Evolutionary conservation across 2,113 vertebrate species (phyloP), one percentile per base, ranked within the genome.

Genomic region (Cyprinodon variegatus): DNA sequence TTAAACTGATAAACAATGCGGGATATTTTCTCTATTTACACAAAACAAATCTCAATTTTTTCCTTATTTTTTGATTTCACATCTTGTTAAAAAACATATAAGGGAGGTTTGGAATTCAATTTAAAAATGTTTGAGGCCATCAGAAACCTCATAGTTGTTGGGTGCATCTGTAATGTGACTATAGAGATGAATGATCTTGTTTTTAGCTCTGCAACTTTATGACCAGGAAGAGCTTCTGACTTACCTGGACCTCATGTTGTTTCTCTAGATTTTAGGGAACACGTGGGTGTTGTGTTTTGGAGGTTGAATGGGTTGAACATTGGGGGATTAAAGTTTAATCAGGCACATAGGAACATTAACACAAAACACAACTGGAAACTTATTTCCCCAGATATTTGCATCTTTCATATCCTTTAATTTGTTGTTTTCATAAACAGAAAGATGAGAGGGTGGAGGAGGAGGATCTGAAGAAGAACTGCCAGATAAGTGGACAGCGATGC

Each of bases 381-480:
- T 83, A 86, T 86, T 86, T 86, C 85, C 85, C 85, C 78, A 40
- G 85, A 83, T 70, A 41, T 37, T 66, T 36, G 43, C 65, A 29
- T 36, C 53, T 57, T 41, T 81, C 77, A 73, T 72, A 81, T 78
- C 72, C 78, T 72, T 48, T 83, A 76, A 83, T 83, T 78, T 86
- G 74, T 74, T 86, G 68, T 76, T 86, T 73, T 83, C 85, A 86
- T 83, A 86, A 79, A 79, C 70, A 73, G 62, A 11, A 0, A 64
- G 72, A 39, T 14, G 59, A 59, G 29, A 43, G 57, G 39, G 65
- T 65, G 48, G 20, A 76, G 43, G 61, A 77, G 38, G 79, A 74
- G 46, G 79, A 63, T 9, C 65, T 65, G 57, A 57, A 39, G 64
- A 68, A 50, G 39, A 74, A 68, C 60, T 20, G 59, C 68, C 57